Evolutionary conservation across 1,140 invertebrate genomes (phyloP), one percentile per base, ranked within the genome.

Genomic region (Drosophila miranda): DNA sequence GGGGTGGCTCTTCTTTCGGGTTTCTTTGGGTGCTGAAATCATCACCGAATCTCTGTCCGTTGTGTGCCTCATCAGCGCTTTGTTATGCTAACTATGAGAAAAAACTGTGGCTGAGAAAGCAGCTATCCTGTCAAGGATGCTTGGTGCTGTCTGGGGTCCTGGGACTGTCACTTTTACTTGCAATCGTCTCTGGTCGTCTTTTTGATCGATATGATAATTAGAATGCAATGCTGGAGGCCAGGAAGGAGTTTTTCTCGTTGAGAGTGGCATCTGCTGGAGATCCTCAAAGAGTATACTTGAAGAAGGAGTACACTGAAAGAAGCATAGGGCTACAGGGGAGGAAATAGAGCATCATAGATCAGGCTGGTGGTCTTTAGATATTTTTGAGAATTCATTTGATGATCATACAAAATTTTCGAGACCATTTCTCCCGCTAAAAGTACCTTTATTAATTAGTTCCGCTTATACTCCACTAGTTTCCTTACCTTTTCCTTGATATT

Each of bases 1-100:
- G 72, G 80, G 81, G 67, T 84, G 62, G 80, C 44, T 75, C 43
- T 52, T 53, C 26, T 43, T 26, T 21, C 16, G 46, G 49, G 13
- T 34, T 59, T 79, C 61, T 63, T 50, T 64, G 84, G 84, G 84
- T 89, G 86, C 84, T 84, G 84, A 89, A 89, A 89, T 89, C 80
- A 89, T 89, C 80, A 89, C 76, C 76, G 76, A 67, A 56, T 59
- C 54, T 64, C 54, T 64, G 63, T 61, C 26, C 58, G 66, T 50
- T 72, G 66, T 51, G 53, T 60, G 78, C 58, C 80, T 87, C 82
- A 88, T 88, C 83, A 87, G 78, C 34, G 70, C 71, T 67, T 89
- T 89, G 86, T 89, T 79, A 89, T 89, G 86, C 57, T 83, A 89
- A 89, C 86, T 80, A 89, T 89, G 86, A 82, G 86, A 89, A 89